Evolutionary conservation across 1,140 invertebrate genomes (phyloP), one percentile per base, ranked within the genome.

Genomic region (Aethina tumida): DNA sequence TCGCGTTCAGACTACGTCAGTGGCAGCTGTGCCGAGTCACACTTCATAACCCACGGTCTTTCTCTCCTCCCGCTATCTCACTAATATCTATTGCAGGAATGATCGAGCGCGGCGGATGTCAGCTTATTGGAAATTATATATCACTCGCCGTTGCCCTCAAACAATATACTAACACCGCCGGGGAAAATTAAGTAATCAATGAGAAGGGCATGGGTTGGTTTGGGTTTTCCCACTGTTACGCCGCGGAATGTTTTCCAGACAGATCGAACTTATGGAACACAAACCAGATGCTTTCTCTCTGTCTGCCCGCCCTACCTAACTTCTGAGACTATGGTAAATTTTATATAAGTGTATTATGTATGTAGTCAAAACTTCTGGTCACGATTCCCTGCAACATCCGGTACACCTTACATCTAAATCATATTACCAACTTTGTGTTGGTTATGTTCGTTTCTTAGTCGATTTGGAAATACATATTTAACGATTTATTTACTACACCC

Each of bases 401-500:
- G 51, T 50, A 48, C 53, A 53, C 49, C 53, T 54, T 46, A 56
- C 53, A 56, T 53, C 53, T 56, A 56, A 56, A 56, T 56, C 53
- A 47, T 56, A 52, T 53, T 52, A 56, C 50, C 43, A 49, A 53
- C 48, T 53, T 53, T 39, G 21, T 50, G 50, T 34, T 37, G 39
- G 35, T 47, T 50, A 49, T 50, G 46, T 49, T 43, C 38, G 29
- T 22, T 8, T 26, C 9, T 20, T n/a, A n/a, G n/a, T n/a, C n/a
- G n/a, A n/a, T n/a, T n/a, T n/a, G n/a, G n/a, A 17, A 25, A 35
- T 35, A 21, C 28, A 26, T 35, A 22, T 35, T 35, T 26, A 26
- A 35, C 34, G 28, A 35, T 35, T 35, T 35, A 16, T 26, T 14
- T 16, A 5, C 22, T 14, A 12, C 34, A 12, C 22, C 22, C 26